A percentile compares a stretch with the other conserved stretches of the same genome.
Evolutionary conservation across 2,797 vertebrate species (phyloP).

Genomic region (Poeciliopsis presidionis): DNA sequence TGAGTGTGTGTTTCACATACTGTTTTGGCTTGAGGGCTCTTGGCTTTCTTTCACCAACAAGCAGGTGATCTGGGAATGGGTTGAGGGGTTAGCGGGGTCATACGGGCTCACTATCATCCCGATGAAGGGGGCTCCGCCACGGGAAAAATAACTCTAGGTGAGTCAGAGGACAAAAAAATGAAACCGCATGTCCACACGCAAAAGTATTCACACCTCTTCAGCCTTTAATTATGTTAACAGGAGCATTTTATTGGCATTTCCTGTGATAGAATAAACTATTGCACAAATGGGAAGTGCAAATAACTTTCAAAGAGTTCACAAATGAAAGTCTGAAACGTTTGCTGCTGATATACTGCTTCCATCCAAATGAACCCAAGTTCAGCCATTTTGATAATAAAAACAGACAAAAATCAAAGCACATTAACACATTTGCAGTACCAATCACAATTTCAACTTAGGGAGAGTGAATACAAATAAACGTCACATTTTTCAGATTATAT

Average conservation of each 20-base stretch:
- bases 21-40: conserved; percentile 84
- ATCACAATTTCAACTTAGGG: neutral
- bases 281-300: neutral
- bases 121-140: conserved; percentile 95
- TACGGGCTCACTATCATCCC: conserved; percentile 99
- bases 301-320: neutral
- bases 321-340: neutral
- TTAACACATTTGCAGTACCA: neutral
- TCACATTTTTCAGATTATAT: too few species aligned
- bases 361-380: neutral
- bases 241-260: neutral
- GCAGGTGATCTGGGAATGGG: conserved; percentile 94
- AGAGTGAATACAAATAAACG: too few species aligned
- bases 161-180: conserved; percentile 6
- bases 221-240: neutral
- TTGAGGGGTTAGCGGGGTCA: conserved; percentile 90
- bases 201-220: neutral
- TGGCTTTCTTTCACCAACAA: conserved; percentile 90
- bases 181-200: neutral
- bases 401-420: neutral
- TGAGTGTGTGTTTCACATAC: conserved; percentile 79
- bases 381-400: neutral
- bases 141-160: conserved; percentile 94
- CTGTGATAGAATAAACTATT: neutral
- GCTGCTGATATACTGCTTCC: neutral